Base-by-base conservation (phyloP, 2,797 vertebrate genomes). In the Cuniculus paca region DNA sequence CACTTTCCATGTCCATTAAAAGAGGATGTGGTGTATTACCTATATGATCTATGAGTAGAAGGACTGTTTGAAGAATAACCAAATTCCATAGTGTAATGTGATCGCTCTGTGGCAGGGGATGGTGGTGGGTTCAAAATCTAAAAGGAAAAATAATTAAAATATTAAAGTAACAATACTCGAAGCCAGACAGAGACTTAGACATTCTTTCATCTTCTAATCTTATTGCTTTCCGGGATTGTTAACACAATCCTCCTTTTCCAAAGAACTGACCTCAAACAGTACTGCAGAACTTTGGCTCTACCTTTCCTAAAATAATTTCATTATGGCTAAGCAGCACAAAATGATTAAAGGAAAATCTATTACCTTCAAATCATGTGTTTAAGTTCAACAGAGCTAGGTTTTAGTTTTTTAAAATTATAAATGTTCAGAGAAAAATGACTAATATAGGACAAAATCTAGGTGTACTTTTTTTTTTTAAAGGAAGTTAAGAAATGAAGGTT, bases 51-150 rank as follows among this genome's bases (percentile, higher is more conserved):
- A 60, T 99, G 99, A 2, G 99, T 99, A 6, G 99, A 99, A 86
- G 99, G 99, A 75, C 99, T 99, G 98, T 99, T 99, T 91, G 99
- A 99, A 54, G 99, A 99, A 96, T 99, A 99, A 48, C 99, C 99
- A 0, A 99, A 99, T 98, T 99, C 99, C 99, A 99, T 98, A 20
- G 99, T 99, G 95, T 99, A 99, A 98, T 99, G 99, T 6, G 99
- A 99, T 60, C 99, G 99, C 54, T 99, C 99, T 0, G 99, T 99
- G 36, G 99, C 99, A 5, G 99, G 99, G 72, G 99, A 99, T 1
- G 99, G 99, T 2, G 99, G 99, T 22, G 99, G 99, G 89, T 99
- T 99, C 98, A 99, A 99, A 98, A 99, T 99, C 99, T 99, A 98
- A 39, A 83, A 91, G 50, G 34, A 88, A 93, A 88, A 88, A 42